A percentile compares a stretch with the other conserved stretches of the same genome.
Evolutionary conservation across 1,140 invertebrate species (phyloP).

Genomic region (Bombyx mandarina): DNA sequence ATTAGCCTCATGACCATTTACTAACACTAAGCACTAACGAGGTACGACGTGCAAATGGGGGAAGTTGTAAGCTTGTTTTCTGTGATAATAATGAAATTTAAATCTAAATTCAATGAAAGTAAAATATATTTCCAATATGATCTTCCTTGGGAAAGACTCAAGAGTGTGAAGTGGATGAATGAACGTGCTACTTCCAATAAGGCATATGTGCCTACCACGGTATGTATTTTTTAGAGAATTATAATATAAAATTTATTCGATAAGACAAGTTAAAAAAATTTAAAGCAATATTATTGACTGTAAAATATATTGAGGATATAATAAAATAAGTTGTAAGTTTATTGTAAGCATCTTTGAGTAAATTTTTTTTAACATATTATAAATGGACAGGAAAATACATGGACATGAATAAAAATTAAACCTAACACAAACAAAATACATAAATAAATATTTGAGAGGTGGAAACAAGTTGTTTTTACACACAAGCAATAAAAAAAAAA

Average conservation of each 20-base stretch:
- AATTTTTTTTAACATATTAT: too few species aligned
- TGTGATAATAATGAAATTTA: slow-evolving; percentile 68
- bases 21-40: slow-evolving; percentile 23
- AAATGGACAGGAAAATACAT: too few species aligned
- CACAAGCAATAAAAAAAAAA: too few species aligned
- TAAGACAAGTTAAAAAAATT: too few species aligned
- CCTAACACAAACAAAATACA: too few species aligned
- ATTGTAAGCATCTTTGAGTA: too few species aligned
- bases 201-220: slow-evolving; percentile 72
- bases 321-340: too few species aligned
- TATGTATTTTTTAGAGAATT: slow-evolving; percentile 29
- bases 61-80: slow-evolving; percentile 65
- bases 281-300: too few species aligned
- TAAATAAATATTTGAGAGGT: too few species aligned
- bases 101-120: slow-evolving; percentile 63
- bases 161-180: slow-evolving; percentile 72
- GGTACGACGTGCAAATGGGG: slow-evolving; percentile 48
- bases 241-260: neutral
- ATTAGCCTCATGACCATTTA: slow-evolving; percentile 59
- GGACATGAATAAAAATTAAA: too few species aligned
- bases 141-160: slow-evolving; percentile 56
- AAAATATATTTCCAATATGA: slow-evolving; percentile 59
- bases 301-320: too few species aligned
- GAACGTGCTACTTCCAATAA: slow-evolving; percentile 68
- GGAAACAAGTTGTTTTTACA: too few species aligned